These are phyloP conservation scores for Ellobium chinense DNA, from an alignment of 2,888 invertebrate genomes.

Conservation along the genomic window DNA sequence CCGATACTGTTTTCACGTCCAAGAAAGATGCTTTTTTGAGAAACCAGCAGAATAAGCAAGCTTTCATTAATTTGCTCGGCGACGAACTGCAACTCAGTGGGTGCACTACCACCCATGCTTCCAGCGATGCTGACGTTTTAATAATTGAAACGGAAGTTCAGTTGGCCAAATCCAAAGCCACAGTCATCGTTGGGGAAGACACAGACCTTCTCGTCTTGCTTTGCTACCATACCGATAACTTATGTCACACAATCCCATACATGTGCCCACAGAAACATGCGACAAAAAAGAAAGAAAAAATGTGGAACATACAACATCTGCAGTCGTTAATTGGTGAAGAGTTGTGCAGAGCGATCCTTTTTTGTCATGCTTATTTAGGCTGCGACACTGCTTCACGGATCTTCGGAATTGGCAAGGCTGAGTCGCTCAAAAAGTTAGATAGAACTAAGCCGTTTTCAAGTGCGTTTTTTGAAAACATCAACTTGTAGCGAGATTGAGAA, in stretches of 20 bases:
- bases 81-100: slow-evolving; percentile 40
- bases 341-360: slow-evolving; percentile 38
- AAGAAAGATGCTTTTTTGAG: slow-evolving; percentile 59
- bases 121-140: slow-evolving; percentile 59
- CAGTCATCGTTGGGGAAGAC: slow-evolving; percentile 50
- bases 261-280: slow-evolving; percentile 11
- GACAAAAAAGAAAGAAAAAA: not conserved
- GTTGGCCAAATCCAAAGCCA: slow-evolving; percentile 20
- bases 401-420: slow-evolving; percentile 47
- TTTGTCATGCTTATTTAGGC: slow-evolving; percentile 46
- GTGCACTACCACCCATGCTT: slow-evolving; percentile 49
- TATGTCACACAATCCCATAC: slow-evolving; percentile 6
- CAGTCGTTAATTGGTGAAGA: not conserved
- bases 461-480: no score
- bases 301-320: slow-evolving; percentile 6
- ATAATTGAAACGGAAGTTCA: slow-evolving; percentile 56
- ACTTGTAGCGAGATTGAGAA: no score
- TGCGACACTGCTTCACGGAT: slow-evolving; percentile 53
- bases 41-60: slow-evolving; percentile 59
- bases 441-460: no score
- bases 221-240: slow-evolving; percentile 17
- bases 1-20: slow-evolving; percentile 47
- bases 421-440: slow-evolving; percentile 35
- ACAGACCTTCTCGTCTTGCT: slow-evolving; percentile 54
- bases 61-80: slow-evolving; percentile 53